A percentile compares a stretch with the other conserved stretches of the same genome.
These are phyloP conservation scores for Scaptomyza parva DNA, from an alignment of 2,888 invertebrate species.

Conservation along the genomic window DNA sequence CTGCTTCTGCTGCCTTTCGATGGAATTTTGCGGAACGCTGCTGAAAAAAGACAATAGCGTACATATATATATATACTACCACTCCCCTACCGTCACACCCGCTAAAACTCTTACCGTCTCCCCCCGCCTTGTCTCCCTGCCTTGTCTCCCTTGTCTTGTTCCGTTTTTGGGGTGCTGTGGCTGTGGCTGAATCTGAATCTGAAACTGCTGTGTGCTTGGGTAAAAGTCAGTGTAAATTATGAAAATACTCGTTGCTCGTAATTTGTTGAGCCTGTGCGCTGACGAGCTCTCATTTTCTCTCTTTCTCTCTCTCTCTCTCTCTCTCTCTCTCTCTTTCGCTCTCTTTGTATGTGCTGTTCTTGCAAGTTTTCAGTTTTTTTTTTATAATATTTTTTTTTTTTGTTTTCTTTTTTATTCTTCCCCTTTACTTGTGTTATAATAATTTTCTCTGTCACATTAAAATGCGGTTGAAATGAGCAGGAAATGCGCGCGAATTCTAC, in stretches of 20 bases:
- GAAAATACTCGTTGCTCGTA: conserved; percentile 68
- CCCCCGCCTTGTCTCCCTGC: no score
- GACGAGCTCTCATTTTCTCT: not conserved
- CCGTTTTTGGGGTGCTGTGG: conserved; percentile 38
- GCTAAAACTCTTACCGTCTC: not conserved
- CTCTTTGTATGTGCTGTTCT: conserved; percentile 16
- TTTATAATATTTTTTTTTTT: conserved; percentile 31
- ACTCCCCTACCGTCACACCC: not conserved
- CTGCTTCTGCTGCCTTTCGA: conserved; percentile 36
- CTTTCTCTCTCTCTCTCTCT: not conserved
- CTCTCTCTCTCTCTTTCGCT: not conserved
- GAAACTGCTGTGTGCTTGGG: conserved; percentile 26
- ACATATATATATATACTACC: not conserved
- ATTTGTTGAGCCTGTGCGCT: conserved; percentile 51
- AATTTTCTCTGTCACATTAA: conserved; percentile 72
- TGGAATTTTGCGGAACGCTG: conserved; percentile 52
- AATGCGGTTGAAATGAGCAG: conserved; percentile 74
- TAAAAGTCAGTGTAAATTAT: conserved; percentile 73
- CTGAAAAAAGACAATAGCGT: conserved; percentile 60
- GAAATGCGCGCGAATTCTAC: conserved; percentile 79
- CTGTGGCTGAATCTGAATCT: conserved; percentile 19
- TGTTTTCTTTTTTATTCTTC: conserved; percentile 41
- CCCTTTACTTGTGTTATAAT: conserved; percentile 60
- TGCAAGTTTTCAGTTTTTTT: conserved; percentile 39
- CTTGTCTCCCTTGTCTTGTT: conserved; percentile 28